Percentiles rank a stretch among this genome's conserved stretches.
Conservation (phyloP, 2,797 vertebrate genomes). For the Hydrolagus colliei region DNA sequence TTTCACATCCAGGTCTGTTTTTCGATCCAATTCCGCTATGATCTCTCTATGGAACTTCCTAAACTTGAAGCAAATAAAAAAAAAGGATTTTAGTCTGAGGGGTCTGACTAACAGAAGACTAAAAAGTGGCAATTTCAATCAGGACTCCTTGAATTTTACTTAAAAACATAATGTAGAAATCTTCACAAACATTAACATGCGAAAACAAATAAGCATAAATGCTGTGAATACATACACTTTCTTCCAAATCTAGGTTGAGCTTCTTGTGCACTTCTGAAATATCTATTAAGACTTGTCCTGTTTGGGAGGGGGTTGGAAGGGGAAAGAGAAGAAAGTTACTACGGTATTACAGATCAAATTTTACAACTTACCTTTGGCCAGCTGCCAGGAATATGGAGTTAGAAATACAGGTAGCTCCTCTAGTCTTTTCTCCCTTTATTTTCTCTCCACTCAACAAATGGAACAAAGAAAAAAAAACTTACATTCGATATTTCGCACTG, state of each 20-base stretch:
- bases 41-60: slow-evolving; percentile 88
- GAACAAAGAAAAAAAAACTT: not conserved
- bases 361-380: too few relatives aligned
- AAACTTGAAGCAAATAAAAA: slow-evolving; percentile 57
- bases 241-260: slow-evolving; percentile 76
- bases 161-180: slow-evolving; percentile 41
- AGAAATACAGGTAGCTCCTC: too few relatives aligned
- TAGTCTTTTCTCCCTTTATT: too few relatives aligned
- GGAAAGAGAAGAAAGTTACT: too few relatives aligned
- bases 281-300: slow-evolving; percentile 85
- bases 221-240: slow-evolving; percentile 73
- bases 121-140: not conserved
- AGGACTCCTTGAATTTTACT: not conserved
- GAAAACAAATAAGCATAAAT: not conserved
- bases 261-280: slow-evolving; percentile 82
- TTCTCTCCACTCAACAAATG: not conserved
- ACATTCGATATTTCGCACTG: too few relatives aligned
- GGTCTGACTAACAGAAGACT: too few relatives aligned
- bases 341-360: too few relatives aligned
- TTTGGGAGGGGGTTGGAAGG: slow-evolving; percentile 34
- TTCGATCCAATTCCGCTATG: slow-evolving; percentile 84
- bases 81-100: not conserved
- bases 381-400: too few relatives aligned
- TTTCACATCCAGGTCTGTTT: slow-evolving; percentile 92
- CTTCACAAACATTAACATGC: slow-evolving; percentile 7